Conservation (phyloP, 2,888 invertebrate species). For the Himalopsyche anomala region DNA sequence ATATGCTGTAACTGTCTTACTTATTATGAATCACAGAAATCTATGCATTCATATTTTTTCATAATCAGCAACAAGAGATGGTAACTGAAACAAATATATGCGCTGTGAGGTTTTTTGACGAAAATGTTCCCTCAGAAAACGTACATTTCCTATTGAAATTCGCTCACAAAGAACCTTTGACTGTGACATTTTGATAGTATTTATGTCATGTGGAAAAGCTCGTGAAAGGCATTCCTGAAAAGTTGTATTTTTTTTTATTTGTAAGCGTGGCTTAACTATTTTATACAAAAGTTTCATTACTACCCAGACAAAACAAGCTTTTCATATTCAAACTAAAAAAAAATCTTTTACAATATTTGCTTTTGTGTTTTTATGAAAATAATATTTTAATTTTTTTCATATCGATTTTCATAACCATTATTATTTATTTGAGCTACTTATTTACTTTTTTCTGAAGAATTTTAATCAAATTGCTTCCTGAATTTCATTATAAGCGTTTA, state of each 20-base stretch:
- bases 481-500: too few relatives aligned
- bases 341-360: not conserved
- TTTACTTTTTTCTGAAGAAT: too few relatives aligned
- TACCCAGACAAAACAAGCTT: not conserved
- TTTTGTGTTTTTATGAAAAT: too few relatives aligned
- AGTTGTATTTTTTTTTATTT: conserved; percentile 28
- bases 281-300: not conserved
- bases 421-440: too few relatives aligned
- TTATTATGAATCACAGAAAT: not conserved
- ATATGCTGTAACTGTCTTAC: too few relatives aligned
- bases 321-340: not conserved
- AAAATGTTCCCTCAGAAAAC: conserved; percentile 22
- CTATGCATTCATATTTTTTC: not conserved
- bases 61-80: not conserved
- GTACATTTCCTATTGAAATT: conserved; percentile 38
- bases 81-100: not conserved
- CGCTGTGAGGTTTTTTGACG: not conserved
- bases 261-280: conserved; percentile 35
- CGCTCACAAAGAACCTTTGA: conserved; percentile 36
- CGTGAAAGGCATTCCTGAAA: conserved; percentile 31
- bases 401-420: too few relatives aligned
- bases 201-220: conserved; percentile 39
- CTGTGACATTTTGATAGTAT: conserved; percentile 38
- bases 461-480: too few relatives aligned
- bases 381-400: too few relatives aligned